A percentile compares a stretch with the other conserved stretches of the same genome.
Conservation (phyloP, 2,797 vertebrate species). For the Aphelocoma californica region DNA sequence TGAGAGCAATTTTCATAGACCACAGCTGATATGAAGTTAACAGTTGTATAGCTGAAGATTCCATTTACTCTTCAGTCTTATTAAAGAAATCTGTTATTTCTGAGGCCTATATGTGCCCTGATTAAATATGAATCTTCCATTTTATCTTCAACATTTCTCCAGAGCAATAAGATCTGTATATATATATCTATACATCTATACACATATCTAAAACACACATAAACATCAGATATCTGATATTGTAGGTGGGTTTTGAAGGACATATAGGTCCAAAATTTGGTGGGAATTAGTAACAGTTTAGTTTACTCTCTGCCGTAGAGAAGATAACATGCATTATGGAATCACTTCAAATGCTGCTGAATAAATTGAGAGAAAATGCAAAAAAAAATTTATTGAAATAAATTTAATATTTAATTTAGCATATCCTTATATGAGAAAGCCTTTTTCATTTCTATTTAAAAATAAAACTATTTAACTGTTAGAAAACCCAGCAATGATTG, state of each 20-base stretch:
- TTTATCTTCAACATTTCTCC: neutral
- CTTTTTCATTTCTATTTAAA: neutral
- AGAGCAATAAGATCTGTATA: neutral
- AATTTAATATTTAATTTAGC: neutral
- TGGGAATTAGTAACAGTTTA: neutral
- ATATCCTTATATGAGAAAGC: neutral
- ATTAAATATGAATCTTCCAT: neutral
- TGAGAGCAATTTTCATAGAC: neutral
- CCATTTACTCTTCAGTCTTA: neutral
- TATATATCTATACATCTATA: neutral
- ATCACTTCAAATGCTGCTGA: neutral
- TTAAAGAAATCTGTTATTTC: neutral
- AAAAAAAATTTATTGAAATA: neutral
- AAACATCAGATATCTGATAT: neutral
- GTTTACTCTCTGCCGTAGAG: neutral
- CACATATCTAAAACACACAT: neutral
- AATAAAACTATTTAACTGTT: neutral
- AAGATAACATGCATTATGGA: neutral
- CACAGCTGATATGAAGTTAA: rapidly evolving
- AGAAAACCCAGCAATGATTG: neutral
- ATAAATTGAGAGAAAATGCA: neutral
- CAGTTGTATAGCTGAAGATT: neutral
- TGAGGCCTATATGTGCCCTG: neutral
- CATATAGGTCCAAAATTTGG: neutral
- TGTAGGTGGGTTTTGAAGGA: neutral